Conservation (phyloP, 2,113 vertebrate species). For the Phodopus roborovskii region DNA sequence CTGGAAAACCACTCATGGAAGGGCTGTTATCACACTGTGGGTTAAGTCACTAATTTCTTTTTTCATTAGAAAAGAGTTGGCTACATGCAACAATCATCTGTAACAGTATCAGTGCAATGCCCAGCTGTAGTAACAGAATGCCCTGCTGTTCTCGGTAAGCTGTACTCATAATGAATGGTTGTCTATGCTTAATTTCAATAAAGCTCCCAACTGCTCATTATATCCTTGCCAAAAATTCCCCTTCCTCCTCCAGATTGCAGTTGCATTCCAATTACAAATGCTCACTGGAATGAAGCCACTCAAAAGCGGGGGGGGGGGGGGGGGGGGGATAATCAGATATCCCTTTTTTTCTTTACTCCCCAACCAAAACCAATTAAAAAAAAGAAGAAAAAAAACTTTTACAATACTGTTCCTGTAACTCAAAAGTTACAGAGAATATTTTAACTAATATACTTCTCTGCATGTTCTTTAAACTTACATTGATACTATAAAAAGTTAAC, state of each 20-base stretch:
- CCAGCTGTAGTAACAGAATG: slow-evolving; percentile 86
- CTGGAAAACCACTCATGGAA: slow-evolving; percentile 26
- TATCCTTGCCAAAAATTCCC: slow-evolving; percentile 87
- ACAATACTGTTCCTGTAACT: slow-evolving; percentile 66
- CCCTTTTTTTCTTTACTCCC: slow-evolving; percentile 12
- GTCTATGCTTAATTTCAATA: slow-evolving; percentile 87
- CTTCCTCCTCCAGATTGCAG: slow-evolving; percentile 87
- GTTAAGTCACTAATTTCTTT: slow-evolving; percentile 60
- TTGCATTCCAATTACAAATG: slow-evolving; percentile 88
- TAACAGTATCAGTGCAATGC: slow-evolving; percentile 80
- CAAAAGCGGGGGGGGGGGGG: slow-evolving; percentile 25
- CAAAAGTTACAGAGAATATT: slow-evolving; percentile 33
- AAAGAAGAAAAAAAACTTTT: slow-evolving; percentile 27
- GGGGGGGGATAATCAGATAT: background rate
- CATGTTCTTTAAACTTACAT: slow-evolving; percentile 51
- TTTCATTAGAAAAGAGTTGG: slow-evolving; percentile 37
- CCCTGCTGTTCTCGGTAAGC: slow-evolving; percentile 82
- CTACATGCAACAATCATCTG: slow-evolving; percentile 31
- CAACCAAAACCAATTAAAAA: background rate
- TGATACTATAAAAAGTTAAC: slow-evolving; percentile 55
- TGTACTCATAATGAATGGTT: slow-evolving; percentile 86
- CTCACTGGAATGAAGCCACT: slow-evolving; percentile 86
- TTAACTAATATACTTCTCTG: slow-evolving; percentile 43
- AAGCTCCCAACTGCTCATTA: slow-evolving; percentile 86
- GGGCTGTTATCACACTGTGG: slow-evolving; percentile 22